phyloP scores from a whole-genome alignment of 2,888 invertebrate genomes.

The Smittia aterrima region DNA sequence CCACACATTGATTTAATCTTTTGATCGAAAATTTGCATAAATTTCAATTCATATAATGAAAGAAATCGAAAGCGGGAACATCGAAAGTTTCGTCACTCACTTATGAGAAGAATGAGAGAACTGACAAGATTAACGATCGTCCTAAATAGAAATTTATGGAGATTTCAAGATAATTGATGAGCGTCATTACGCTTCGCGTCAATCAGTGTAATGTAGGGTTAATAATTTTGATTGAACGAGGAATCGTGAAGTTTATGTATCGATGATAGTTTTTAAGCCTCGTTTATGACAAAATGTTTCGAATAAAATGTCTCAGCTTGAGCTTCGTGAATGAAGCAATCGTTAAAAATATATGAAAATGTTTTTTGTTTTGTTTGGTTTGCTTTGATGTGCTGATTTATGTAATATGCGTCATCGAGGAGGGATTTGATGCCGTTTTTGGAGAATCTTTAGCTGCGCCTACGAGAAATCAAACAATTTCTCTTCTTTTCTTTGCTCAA shows the following conservation, averaged over 20 bases:
- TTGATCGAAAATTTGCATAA: conserved; percentile 26
- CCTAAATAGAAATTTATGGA: neutral
- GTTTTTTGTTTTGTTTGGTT: neutral
- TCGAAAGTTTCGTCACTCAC: neutral
- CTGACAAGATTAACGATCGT: neutral
- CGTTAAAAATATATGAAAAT: neutral
- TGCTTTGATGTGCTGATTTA: neutral
- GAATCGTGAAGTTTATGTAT: conserved; percentile 2
- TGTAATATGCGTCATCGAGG: neutral
- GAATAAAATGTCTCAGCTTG: neutral
- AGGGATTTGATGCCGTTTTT: neutral
- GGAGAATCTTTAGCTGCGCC: neutral
- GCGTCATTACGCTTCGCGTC: neutral
- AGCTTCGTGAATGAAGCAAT: neutral
- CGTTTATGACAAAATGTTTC: neutral
- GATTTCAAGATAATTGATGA: neutral
- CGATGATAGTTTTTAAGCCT: neutral
- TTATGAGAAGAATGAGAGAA: no score
- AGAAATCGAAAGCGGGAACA: neutral
- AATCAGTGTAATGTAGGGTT: conserved; percentile 29
- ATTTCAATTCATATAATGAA: conserved; percentile 19
- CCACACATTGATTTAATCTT: neutral
- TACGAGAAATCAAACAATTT: neutral
- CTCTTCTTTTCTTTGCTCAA: neutral
- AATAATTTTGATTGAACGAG: conserved; percentile 19